Percentiles rank a stretch among this genome's conserved stretches.
phyloP scores from a whole-genome alignment of 1,140 invertebrate genomes.

The Lasioglossum albipes region DNA sequence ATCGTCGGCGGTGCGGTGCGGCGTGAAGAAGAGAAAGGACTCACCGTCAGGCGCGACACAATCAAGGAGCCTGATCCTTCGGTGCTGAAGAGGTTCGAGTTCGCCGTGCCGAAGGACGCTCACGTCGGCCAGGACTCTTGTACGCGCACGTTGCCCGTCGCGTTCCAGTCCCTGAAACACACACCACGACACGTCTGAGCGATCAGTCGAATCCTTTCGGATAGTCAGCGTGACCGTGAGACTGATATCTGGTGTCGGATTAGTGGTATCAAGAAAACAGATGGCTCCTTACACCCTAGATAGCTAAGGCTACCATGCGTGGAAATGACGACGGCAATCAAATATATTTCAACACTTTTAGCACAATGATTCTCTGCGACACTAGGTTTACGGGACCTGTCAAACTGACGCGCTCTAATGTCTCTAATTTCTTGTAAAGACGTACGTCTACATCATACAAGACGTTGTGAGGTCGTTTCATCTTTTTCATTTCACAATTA shows the following conservation, averaged over 20 bases:
- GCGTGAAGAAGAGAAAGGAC: slow-evolving; percentile 53
- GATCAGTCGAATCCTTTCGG: slow-evolving; percentile 56
- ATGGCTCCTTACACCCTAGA: background rate
- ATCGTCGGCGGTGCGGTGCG: too few species aligned
- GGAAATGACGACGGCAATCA: too few species aligned
- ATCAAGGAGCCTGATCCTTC: slow-evolving; percentile 75
- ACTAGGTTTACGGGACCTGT: too few species aligned
- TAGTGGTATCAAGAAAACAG: slow-evolving; percentile 30
- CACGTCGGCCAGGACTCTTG: slow-evolving; percentile 80
- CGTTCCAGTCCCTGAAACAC: slow-evolving; percentile 80
- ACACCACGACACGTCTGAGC: slow-evolving; percentile 64
- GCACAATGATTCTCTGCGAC: too few species aligned
- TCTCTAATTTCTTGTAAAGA: too few species aligned
- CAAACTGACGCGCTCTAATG: too few species aligned
- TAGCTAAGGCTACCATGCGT: too few species aligned
- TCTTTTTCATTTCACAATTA: too few species aligned
- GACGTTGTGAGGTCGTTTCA: too few species aligned
- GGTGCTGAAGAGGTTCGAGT: slow-evolving; percentile 72
- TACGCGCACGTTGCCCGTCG: slow-evolving; percentile 78
- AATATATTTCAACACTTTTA: too few species aligned
- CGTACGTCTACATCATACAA: too few species aligned
- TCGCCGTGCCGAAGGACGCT: slow-evolving; percentile 73
- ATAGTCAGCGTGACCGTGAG: slow-evolving; percentile 52
- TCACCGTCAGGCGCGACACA: slow-evolving; percentile 76
- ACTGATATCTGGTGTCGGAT: slow-evolving; percentile 49